Evolutionary conservation across 2,113 vertebrate genomes (phyloP).

Genomic region (Malurus elegans): DNA sequence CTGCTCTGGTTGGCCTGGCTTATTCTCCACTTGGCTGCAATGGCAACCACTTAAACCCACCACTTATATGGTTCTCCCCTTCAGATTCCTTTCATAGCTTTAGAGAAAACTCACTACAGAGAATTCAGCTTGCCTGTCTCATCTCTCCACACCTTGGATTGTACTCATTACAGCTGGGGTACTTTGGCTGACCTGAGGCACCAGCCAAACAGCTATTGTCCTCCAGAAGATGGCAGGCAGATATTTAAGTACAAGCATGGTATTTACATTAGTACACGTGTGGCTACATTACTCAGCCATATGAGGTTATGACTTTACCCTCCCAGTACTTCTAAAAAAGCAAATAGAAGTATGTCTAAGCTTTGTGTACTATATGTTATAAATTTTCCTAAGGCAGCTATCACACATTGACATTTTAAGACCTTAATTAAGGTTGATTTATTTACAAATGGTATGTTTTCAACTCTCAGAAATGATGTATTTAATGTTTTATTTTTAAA

Average conservation of each 20-base stretch:
- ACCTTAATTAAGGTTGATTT: conserved; percentile 98
- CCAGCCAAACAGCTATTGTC: neutral
- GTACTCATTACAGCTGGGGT: neutral
- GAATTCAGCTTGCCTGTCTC: neutral
- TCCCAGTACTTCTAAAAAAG: conserved; percentile 52
- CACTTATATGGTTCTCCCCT: neutral
- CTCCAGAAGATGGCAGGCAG: neutral
- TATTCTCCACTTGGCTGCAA: neutral
- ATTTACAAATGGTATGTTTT: conserved; percentile 91
- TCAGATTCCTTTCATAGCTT: neutral
- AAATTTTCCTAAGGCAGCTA: conserved; percentile 67
- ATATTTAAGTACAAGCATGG: neutral
- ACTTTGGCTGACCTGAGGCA: conserved; percentile 36
- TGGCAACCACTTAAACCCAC: neutral
- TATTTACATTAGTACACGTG: conserved; percentile 33
- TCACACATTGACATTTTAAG: conserved; percentile 69
- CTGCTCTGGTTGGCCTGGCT: neutral
- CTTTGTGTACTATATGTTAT: conserved; percentile 15
- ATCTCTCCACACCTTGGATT: neutral
- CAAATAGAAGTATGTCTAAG: conserved; percentile 46
- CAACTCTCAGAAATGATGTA: conserved; percentile 85
- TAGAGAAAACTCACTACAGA: neutral
- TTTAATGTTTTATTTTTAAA: conserved; percentile 97
- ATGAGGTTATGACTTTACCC: conserved; percentile 58
- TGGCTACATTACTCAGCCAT: conserved; percentile 4